Evolutionary conservation across 1,140 invertebrate genomes (phyloP), one percentile per base, ranked within the genome.

Genomic region (Matsumurasca onukii): DNA sequence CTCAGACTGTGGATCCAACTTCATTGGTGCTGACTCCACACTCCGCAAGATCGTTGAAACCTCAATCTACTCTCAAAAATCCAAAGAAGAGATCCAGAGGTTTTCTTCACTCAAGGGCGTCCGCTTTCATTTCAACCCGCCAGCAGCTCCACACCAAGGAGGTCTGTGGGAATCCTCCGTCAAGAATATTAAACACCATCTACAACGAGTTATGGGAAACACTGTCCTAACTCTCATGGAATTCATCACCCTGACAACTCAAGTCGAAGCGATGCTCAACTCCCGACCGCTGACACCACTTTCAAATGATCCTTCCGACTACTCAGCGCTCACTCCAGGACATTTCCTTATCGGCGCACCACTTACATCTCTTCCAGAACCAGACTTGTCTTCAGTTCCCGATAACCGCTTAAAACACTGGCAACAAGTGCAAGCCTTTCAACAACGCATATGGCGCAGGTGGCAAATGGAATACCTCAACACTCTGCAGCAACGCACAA

Each of bases 1-100:
- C 20, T 52, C 49, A 17, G 49, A 52, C 22, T 52, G 49, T 52
- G 49, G 49, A 5, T 17, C 49, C 5, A 52, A 52, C 49, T 52
- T 52, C 22, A 22, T 52, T 3, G 49, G 49, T 22, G 20, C 49
- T 52, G 49, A 12, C 5, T 5, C 49, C 3, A 5, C 20, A 17
- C 49, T 52, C 3, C 12, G 20, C 12, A 52, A 52, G 49, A 5
- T 12, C 20, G 5, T 12, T 52, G 49, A 52, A 20, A 3, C 5
- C 3, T 52, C 49, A 5, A 5, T 52, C 5, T 20, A 20, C 49
- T 52, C 49, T 5, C 5, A 12, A 52, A 52, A 17, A 5, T 3
- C 12, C 20, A 5, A 22, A 20, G 49, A 52, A 52, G 17, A 39
- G 34, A 39, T 39, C 17, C 34, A 5, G 5, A 9, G 17, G 34